phyloP scores from a whole-genome alignment of 2,888 invertebrate genomes.

The Tetropium fuscum region DNA sequence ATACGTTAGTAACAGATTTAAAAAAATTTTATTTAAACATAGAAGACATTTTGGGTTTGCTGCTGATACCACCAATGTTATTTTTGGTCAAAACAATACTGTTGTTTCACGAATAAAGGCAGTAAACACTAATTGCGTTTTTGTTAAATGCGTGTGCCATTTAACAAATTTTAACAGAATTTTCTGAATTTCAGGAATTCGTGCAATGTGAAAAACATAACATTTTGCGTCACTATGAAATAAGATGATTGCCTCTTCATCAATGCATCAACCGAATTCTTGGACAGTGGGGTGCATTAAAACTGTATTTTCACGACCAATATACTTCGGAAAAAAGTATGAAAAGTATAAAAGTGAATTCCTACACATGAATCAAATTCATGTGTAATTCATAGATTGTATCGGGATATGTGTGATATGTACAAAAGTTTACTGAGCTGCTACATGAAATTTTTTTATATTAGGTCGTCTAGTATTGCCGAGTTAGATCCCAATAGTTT shows the following conservation, averaged over 20 bases:
- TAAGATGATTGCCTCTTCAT: neutral
- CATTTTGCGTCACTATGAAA: constrained; percentile 6
- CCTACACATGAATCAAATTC: too few relatives aligned
- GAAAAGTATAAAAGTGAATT: too few relatives aligned
- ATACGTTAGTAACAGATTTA: constrained; percentile 26
- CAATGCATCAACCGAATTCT: neutral
- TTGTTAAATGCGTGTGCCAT: constrained; percentile 39
- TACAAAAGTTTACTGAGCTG: neutral
- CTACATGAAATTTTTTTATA: too few relatives aligned
- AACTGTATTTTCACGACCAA: too few relatives aligned
- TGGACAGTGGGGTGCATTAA: neutral
- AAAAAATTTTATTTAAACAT: constrained; percentile 23
- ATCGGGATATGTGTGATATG: neutral
- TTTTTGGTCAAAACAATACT: constrained; percentile 34
- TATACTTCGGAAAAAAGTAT: neutral
- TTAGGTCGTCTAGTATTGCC: neutral
- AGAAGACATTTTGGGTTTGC: constrained; percentile 27
- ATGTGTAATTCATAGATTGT: neutral
- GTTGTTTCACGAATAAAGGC: constrained; percentile 32
- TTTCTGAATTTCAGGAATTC: neutral
- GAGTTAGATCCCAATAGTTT: too few relatives aligned
- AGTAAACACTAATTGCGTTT: constrained; percentile 36
- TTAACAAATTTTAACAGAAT: constrained; percentile 9
- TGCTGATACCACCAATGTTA: constrained; percentile 36
- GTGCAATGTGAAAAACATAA: constrained; percentile 1